phyloP scores from a whole-genome alignment of 1,140 invertebrate genomes.

The Doryteuthis pealeii region DNA sequence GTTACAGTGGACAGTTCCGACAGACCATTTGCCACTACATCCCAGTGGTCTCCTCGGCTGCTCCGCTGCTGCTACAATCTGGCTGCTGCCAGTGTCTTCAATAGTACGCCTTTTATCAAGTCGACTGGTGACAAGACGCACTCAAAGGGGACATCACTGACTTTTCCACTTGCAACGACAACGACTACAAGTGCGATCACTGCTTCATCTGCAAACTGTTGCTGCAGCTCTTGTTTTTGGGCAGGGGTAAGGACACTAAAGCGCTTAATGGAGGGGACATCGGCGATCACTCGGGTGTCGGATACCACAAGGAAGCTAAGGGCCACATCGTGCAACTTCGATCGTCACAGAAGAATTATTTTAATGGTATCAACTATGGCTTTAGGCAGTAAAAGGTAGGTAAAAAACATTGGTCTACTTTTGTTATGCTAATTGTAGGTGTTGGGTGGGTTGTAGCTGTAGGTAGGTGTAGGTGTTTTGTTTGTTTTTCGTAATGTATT shows the following conservation, averaged over 20 bases:
- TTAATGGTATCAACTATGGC: not conserved
- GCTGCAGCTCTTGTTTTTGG: not conserved
- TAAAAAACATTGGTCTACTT: too few relatives aligned
- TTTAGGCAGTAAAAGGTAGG: not conserved
- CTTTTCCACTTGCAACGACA: too few relatives aligned
- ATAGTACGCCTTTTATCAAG: not conserved
- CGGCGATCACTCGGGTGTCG: not conserved
- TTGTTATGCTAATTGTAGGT: too few relatives aligned
- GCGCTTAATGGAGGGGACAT: not conserved
- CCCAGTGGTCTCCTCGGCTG: not conserved
- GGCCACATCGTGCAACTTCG: not conserved
- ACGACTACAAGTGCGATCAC: too few relatives aligned
- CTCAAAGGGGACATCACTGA: not conserved
- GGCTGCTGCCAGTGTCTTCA: not conserved
- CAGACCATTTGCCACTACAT: slow-evolving; percentile 26
- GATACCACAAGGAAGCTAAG: not conserved
- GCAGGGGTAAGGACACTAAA: not conserved
- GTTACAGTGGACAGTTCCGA: slow-evolving; percentile 45
- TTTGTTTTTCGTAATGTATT: too few relatives aligned
- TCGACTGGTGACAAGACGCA: not conserved
- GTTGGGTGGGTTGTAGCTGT: too few relatives aligned
- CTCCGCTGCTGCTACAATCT: too few relatives aligned
- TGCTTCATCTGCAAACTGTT: not conserved
- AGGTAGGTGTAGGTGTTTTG: too few relatives aligned
- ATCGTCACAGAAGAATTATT: too few relatives aligned